Evolutionary conservation across 2,797 vertebrate genomes (phyloP).

Genomic region (Sebastolobus alascanus): DNA sequence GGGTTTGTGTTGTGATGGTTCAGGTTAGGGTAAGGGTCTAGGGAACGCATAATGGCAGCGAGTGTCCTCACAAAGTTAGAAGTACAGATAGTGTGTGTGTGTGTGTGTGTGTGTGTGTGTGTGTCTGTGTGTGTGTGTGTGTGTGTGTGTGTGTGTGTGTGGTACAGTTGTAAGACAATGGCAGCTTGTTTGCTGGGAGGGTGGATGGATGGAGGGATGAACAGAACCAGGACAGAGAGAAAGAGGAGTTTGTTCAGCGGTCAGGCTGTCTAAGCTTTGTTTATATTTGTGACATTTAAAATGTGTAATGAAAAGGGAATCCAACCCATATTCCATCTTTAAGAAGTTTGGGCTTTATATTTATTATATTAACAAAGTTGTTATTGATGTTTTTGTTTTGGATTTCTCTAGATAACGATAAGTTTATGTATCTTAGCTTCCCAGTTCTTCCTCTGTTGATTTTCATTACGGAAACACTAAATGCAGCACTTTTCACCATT

Average conservation of each 20-base stretch:
- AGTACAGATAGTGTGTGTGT: neutral
- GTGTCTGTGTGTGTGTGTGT: conserved; percentile 2
- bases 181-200: conserved; percentile 69
- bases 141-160: conserved; percentile 2
- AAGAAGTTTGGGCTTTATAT: neutral
- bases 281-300: conserved; percentile 1
- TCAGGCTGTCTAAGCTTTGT: conserved; percentile 32
- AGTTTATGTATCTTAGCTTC: neutral
- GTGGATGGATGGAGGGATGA: conserved; percentile 47
- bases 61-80: neutral
- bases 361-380: neutral
- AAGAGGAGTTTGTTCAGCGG: conserved; percentile 58
- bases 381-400: neutral
- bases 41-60: neutral
- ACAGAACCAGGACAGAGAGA: conserved; percentile 51
- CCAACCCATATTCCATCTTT: neutral
- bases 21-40: neutral
- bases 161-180: conserved; percentile 68
- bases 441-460: neutral
- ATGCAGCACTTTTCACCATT: too few species aligned
- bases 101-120: neutral
- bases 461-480: neutral
- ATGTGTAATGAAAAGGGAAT: neutral
- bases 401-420: neutral
- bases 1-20: neutral